Percentiles rank a stretch among this genome's conserved stretches.
phyloP scores from a whole-genome alignment of 2,113 vertebrate genomes.

The Hylia prasina region DNA sequence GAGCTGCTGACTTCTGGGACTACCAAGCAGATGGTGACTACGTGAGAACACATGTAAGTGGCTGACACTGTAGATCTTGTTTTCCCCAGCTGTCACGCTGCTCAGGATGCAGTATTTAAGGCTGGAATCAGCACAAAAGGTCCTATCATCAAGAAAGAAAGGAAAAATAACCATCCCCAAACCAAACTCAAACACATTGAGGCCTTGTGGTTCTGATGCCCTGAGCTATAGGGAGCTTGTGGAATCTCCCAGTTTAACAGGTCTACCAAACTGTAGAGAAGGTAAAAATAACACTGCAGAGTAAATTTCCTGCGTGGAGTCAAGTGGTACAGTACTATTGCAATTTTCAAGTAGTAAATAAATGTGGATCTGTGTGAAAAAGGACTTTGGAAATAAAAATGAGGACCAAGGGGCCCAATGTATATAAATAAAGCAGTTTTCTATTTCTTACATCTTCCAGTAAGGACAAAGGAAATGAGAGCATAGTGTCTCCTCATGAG shows the following conservation, averaged over 20 bases:
- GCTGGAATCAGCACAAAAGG: background rate
- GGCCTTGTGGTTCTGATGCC: background rate
- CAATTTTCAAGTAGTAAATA: background rate
- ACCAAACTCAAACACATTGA: background rate
- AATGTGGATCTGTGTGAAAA: background rate
- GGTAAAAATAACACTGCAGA: background rate
- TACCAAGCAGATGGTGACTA: constrained; percentile 38
- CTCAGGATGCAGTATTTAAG: background rate
- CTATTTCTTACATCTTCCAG: background rate
- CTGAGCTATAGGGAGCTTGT: background rate
- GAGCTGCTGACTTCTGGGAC: constrained; percentile 46
- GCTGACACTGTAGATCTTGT: constrained; percentile 42
- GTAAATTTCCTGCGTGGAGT: background rate
- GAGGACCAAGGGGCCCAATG: background rate
- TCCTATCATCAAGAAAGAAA: background rate
- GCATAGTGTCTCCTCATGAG: background rate
- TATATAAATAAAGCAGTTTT: background rate
- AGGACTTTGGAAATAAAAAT: background rate
- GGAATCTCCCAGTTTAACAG: background rate
- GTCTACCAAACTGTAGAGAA: background rate
- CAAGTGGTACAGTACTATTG: background rate
- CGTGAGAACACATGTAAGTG: constrained; percentile 31
- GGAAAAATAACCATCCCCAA: background rate
- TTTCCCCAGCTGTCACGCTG: background rate
- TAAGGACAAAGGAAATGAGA: background rate